Conservation (phyloP, 2,797 vertebrate species). For the Brachyalestes nurse region DNA sequence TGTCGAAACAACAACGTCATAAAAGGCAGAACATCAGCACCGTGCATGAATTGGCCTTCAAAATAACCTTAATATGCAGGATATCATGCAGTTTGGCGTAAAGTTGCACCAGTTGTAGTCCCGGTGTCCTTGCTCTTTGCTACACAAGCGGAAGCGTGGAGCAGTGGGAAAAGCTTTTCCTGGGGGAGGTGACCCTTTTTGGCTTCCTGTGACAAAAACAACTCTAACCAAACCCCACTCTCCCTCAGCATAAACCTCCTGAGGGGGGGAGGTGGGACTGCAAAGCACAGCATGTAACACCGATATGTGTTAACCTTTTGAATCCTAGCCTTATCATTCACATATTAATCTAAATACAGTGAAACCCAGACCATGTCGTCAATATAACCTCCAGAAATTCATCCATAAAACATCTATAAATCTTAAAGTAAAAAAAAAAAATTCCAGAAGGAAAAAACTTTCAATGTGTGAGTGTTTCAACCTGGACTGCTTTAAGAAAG, state of each 20-base stretch:
- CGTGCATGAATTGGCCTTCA: neutral
- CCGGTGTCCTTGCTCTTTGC: slow-evolving; percentile 9
- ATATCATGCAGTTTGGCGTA: neutral
- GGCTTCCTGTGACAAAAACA: slow-evolving; percentile 51
- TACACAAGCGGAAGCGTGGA: slow-evolving; percentile 16
- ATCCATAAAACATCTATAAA: too few species aligned
- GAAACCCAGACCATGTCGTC: neutral
- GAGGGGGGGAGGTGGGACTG: neutral
- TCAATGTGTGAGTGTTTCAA: too few species aligned
- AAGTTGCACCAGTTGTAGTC: neutral
- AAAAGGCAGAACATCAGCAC: neutral
- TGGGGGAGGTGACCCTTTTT: slow-evolving; percentile 29
- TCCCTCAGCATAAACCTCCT: slow-evolving; percentile 19
- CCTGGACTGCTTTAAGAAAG: too few species aligned
- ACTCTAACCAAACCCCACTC: slow-evolving; percentile 41
- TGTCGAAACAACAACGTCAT: neutral
- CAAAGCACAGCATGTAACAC: neutral
- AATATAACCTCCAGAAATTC: too few species aligned
- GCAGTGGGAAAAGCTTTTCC: slow-evolving; percentile 32
- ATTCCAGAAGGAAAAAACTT: too few species aligned
- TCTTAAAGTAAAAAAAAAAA: too few species aligned
- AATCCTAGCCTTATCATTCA: neutral
- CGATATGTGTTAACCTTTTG: neutral
- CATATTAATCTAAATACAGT: neutral
- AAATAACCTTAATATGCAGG: slow-evolving; percentile 5